Evolutionary conservation across 35 echinoderm and acorn worm genomes (phyloP).

Genomic region (Chiridota heheva): DNA sequence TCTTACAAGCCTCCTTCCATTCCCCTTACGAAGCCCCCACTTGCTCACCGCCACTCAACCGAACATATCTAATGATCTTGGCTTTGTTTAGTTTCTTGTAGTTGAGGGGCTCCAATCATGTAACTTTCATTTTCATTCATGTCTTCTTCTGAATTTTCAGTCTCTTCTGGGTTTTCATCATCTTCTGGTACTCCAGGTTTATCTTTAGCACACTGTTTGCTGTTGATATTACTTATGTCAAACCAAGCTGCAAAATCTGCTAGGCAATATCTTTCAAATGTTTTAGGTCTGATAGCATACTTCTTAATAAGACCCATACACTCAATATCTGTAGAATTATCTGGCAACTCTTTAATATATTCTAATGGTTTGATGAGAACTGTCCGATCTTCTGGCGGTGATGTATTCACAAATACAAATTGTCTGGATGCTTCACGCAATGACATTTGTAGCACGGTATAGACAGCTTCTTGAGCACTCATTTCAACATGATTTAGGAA

Average conservation of each 20-base stretch:
- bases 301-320: conserved; percentile 42
- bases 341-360: conserved; percentile 43
- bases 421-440: conserved; percentile 54
- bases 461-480: conserved; percentile 74
- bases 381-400: conserved; percentile 50
- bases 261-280: conserved; percentile 56
- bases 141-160: neutral
- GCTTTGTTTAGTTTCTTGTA: conserved; percentile 15
- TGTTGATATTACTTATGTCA: neutral
- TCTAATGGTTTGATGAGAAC: conserved; percentile 48
- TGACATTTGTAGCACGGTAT: conserved; percentile 63
- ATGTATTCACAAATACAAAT: conserved; percentile 52
- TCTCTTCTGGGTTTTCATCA: neutral
- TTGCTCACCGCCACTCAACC: no score
- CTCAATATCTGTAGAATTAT: conserved; percentile 60
- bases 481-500: conserved; percentile 78
- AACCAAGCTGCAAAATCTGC: conserved; percentile 61
- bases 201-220: neutral
- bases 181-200: neutral
- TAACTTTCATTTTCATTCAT: neutral
- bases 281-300: conserved; percentile 61
- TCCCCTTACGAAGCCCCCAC: no score
- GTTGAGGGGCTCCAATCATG: neutral
- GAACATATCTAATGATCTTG: conserved; percentile 48
- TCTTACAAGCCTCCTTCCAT: no score